These are phyloP conservation scores for Nomada flava DNA, from an alignment of 2,888 invertebrate species.

Conservation along the genomic window DNA sequence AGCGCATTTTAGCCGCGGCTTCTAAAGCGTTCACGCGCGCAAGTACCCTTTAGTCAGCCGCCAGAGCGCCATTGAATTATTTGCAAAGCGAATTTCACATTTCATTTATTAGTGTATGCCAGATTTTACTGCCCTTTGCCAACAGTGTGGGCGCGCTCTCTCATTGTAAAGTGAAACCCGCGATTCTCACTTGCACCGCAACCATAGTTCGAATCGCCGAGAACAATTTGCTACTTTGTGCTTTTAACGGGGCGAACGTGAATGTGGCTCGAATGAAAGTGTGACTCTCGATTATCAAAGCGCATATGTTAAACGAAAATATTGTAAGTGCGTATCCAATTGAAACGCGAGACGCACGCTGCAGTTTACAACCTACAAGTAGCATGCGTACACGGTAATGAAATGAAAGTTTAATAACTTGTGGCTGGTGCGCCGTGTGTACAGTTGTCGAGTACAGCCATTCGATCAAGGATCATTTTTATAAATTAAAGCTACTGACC, in stretches of 20 bases:
- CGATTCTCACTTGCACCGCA: not conserved
- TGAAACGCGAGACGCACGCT: conserved; percentile 52
- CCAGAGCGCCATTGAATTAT: conserved; percentile 21
- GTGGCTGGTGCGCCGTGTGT: conserved; percentile 9
- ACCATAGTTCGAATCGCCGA: not conserved
- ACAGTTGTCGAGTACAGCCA: conserved; percentile 6
- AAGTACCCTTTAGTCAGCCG: not conserved
- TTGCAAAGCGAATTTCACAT: conserved; percentile 38
- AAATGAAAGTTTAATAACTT: conserved; percentile 68
- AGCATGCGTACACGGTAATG: conserved; percentile 57
- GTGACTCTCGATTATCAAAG: conserved; percentile 38
- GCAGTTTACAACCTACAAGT: conserved; percentile 34
- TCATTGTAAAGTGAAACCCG: conserved; percentile 20
- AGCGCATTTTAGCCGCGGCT: not conserved
- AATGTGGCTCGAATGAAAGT: conserved; percentile 40
- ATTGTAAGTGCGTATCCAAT: conserved; percentile 55
- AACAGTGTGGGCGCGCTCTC: not conserved
- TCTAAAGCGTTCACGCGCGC: not conserved
- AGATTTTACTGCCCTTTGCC: conserved; percentile 19
- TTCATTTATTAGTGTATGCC: conserved; percentile 22
- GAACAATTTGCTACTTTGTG: conserved; percentile 14
- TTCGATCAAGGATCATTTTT: conserved; percentile 9
- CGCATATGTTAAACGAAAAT: not conserved
- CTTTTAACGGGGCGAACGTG: not conserved
- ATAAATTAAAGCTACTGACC: not conserved